Conservation (phyloP, 2,113 vertebrate species). For the Ailurus styani region DNA sequence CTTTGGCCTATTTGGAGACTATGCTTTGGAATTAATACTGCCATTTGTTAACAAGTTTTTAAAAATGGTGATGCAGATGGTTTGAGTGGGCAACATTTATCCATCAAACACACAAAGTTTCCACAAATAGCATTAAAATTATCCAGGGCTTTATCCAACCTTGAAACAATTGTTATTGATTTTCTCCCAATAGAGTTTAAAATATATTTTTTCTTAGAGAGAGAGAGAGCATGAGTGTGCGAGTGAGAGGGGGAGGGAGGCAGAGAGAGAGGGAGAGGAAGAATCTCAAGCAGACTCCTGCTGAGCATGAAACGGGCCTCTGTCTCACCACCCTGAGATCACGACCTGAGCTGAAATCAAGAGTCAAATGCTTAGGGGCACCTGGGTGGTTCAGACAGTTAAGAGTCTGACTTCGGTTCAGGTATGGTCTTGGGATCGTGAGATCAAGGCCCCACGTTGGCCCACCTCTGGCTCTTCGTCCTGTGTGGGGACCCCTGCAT, state of each 20-base stretch:
- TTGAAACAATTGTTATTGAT: neutral
- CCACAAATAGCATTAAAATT: neutral
- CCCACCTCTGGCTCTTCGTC: neutral
- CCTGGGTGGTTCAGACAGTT: neutral
- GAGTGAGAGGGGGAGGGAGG: neutral
- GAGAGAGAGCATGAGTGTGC: neutral
- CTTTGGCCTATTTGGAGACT: neutral
- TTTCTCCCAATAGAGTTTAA: neutral
- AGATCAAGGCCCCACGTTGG: neutral
- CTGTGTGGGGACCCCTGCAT: neutral
- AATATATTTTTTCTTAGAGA: neutral
- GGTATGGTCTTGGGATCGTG: neutral
- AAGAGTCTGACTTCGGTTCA: neutral
- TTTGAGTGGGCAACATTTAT: slow-evolving; percentile 20
- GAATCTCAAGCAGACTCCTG: neutral
- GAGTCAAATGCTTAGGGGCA: neutral
- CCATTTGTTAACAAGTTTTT: neutral
- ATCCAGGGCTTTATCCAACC: neutral
- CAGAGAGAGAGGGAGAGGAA: neutral
- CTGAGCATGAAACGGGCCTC: neutral
- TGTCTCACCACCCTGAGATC: neutral
- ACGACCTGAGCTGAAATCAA: neutral
- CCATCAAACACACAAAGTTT: neutral
- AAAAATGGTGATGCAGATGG: neutral
- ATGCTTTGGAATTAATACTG: neutral